These are phyloP conservation scores for Pipistrellus nathusii DNA, from an alignment of 2,797 vertebrate species.

Conservation along the genomic window DNA sequence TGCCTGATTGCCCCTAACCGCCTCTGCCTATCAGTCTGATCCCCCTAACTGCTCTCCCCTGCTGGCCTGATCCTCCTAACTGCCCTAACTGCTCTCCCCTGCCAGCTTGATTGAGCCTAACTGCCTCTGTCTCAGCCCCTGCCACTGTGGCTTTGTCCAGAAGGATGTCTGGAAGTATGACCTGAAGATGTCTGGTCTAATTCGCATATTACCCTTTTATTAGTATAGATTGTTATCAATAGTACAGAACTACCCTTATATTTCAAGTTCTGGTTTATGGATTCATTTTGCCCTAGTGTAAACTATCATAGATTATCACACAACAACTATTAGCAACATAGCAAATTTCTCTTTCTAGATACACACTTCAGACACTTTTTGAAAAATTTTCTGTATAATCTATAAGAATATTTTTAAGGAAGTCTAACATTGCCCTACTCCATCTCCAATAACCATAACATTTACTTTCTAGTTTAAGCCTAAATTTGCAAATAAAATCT, in stretches of 20 bases:
- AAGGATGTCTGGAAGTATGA: no score
- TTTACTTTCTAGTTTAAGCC: not conserved
- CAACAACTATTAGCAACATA: not conserved
- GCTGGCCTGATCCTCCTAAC: no score
- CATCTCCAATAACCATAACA: not conserved
- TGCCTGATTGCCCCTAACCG: no score
- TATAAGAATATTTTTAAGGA: not conserved
- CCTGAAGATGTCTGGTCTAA: no score
- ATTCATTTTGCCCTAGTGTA: not conserved
- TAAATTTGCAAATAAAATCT: not conserved
- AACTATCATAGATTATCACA: constrained; percentile 20
- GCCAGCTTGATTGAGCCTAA: no score
- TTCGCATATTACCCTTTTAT: no score
- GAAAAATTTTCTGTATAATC: not conserved
- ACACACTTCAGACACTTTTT: not conserved
- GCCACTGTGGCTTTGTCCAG: no score
- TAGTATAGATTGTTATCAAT: not conserved
- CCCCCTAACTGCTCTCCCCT: no score
- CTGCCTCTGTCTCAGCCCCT: no score
- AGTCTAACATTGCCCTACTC: not conserved
- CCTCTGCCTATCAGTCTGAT: no score
- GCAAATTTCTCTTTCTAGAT: not conserved
- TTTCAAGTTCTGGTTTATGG: not conserved
- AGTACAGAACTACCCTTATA: not conserved
- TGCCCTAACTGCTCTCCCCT: no score